These are phyloP conservation scores for Oscheius sp. DNA, from an alignment of 2,888 invertebrate species.

Conservation along the genomic window DNA sequence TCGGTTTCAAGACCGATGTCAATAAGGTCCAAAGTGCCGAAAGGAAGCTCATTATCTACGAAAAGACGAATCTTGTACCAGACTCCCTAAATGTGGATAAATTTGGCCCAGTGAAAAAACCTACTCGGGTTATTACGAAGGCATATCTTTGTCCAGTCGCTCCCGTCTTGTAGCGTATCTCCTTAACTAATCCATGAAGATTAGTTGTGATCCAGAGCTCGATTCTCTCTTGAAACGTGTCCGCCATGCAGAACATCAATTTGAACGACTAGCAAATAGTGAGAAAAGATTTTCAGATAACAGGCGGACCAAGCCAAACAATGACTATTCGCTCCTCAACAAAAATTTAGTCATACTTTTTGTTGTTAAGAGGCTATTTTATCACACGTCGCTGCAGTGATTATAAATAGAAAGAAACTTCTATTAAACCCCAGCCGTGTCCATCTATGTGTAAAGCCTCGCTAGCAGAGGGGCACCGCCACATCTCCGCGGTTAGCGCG, in stretches of 20 bases:
- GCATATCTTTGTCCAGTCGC: background rate
- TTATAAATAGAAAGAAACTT: no score
- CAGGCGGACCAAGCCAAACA: background rate
- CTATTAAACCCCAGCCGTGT: no score
- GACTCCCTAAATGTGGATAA: background rate
- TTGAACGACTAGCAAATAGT: background rate
- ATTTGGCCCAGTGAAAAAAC: background rate
- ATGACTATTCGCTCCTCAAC: background rate
- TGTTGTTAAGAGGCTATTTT: no score
- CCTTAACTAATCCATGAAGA: background rate
- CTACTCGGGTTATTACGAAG: background rate
- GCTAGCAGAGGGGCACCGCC: no score
- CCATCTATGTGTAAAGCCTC: no score
- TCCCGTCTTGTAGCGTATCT: background rate
- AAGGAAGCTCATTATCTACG: background rate
- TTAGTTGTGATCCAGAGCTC: background rate
- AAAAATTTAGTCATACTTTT: no score
- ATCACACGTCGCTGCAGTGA: no score
- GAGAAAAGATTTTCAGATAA: background rate
- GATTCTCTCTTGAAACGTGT: background rate
- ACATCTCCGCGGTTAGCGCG: no score
- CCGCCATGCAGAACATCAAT: no score
- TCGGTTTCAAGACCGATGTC: background rate
- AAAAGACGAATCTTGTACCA: background rate
- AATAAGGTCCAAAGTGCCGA: background rate